These are phyloP conservation scores for Drosophila equinoxialis DNA, from an alignment of 1,140 invertebrate species.

Conservation along the genomic window DNA sequence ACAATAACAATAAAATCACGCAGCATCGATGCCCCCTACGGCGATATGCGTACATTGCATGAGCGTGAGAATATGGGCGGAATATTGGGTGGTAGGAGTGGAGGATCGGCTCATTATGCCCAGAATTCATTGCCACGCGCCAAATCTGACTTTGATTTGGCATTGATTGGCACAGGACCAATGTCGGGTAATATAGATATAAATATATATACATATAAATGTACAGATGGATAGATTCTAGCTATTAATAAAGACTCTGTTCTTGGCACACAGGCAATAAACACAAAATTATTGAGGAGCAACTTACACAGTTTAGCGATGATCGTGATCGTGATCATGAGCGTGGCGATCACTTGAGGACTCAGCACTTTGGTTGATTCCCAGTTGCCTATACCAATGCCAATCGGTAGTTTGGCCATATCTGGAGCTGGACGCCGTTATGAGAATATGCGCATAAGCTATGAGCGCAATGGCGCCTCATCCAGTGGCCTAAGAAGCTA, in stretches of 20 bases:
- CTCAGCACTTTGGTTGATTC: slow-evolving; percentile 96
- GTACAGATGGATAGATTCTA: neutral
- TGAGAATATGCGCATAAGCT: slow-evolving; percentile 60
- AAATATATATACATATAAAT: no score
- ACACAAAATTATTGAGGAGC: slow-evolving; percentile 72
- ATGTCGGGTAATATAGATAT: slow-evolving; percentile 30
- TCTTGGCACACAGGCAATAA: slow-evolving; percentile 53
- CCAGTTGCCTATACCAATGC: slow-evolving; percentile 95
- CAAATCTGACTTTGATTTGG: slow-evolving; percentile 93
- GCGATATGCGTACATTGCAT: slow-evolving; percentile 89
- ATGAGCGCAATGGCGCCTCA: slow-evolving; percentile 33
- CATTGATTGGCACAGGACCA: slow-evolving; percentile 84
- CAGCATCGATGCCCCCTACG: slow-evolving; percentile 93
- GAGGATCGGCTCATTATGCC: slow-evolving; percentile 81
- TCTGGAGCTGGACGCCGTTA: slow-evolving; percentile 46
- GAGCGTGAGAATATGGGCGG: slow-evolving; percentile 79
- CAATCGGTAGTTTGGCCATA: no score
- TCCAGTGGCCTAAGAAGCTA: slow-evolving; percentile 54
- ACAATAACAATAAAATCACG: slow-evolving; percentile 87
- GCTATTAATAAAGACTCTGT: neutral
- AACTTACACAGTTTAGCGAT: slow-evolving; percentile 34
- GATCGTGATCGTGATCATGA: slow-evolving; percentile 34
- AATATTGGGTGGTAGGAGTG: slow-evolving; percentile 49
- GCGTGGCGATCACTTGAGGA: slow-evolving; percentile 86
- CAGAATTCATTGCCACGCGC: slow-evolving; percentile 87